Conservation (phyloP, 2,888 invertebrate species). For the Macrosoma leucophasiata region DNA sequence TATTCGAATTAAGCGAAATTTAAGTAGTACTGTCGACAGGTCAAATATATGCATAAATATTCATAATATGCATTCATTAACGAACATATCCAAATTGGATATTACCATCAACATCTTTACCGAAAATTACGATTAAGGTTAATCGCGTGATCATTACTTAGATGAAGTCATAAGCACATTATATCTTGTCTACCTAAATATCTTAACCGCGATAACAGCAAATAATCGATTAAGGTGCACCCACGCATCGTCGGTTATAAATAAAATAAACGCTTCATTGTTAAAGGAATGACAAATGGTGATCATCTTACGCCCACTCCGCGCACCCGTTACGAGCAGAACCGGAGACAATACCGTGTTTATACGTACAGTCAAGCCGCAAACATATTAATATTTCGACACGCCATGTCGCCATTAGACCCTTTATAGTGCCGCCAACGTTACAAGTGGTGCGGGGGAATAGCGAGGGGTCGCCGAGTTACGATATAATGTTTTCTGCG, state of each 20-base stretch:
- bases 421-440: slow-evolving; percentile 49
- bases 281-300: slow-evolving; percentile 65
- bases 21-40: no score
- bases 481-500: no score
- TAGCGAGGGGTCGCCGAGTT: slow-evolving; percentile 40
- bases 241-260: slow-evolving; percentile 60
- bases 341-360: slow-evolving; percentile 43
- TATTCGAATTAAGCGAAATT: no score
- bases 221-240: slow-evolving; percentile 48
- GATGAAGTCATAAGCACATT: slow-evolving; percentile 42
- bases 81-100: no score
- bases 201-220: slow-evolving; percentile 47
- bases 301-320: slow-evolving; percentile 53
- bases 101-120: no score
- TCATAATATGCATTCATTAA: no score
- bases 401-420: slow-evolving; percentile 63
- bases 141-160: no score
- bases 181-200: no score
- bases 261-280: slow-evolving; percentile 65
- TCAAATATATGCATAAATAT: no score
- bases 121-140: no score
- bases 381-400: slow-evolving; percentile 64
- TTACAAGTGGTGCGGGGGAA: slow-evolving; percentile 39
- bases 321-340: slow-evolving; percentile 30
- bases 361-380: slow-evolving; percentile 47